Percentiles rank a stretch among this genome's conserved stretches.
phyloP scores from a whole-genome alignment of 1,140 invertebrate genomes.

The Holcopasites calliopsidis region DNA sequence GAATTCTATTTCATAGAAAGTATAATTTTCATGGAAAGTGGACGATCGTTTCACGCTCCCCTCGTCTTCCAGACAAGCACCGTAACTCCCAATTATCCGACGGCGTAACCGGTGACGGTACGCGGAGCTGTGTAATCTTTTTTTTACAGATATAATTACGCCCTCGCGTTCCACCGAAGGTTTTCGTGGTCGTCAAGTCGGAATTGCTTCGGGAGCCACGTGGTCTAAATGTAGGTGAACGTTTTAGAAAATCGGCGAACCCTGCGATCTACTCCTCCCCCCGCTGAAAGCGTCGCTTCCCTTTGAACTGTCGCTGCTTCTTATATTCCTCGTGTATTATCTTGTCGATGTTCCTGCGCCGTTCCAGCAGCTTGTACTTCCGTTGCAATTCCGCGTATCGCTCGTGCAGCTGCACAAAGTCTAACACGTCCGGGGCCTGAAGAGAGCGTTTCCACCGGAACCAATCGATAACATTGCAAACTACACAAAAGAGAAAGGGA shows the following conservation, averaged over 20 bases:
- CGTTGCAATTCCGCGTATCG: slow-evolving; percentile 78
- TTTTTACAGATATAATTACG: slow-evolving; percentile 51
- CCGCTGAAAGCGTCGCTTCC: not conserved
- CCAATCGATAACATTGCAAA: too few species aligned
- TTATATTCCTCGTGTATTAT: slow-evolving; percentile 6
- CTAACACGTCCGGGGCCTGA: slow-evolving; percentile 80
- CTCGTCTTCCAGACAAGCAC: slow-evolving; percentile 49
- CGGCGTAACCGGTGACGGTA: slow-evolving; percentile 65
- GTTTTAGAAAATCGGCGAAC: not conserved
- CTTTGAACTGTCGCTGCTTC: not conserved
- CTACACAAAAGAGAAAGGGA: too few species aligned
- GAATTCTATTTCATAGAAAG: slow-evolving; percentile 15
- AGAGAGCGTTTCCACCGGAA: not conserved
- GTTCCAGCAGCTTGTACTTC: slow-evolving; percentile 77
- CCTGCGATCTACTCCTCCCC: not conserved
- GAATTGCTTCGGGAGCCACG: not conserved
- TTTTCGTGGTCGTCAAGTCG: not conserved
- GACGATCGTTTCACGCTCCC: slow-evolving; percentile 1
- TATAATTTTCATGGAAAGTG: slow-evolving; percentile 29
- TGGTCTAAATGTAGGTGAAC: not conserved
- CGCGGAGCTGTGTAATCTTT: slow-evolving; percentile 48
- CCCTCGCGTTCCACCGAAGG: slow-evolving; percentile 12
- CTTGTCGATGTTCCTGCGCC: slow-evolving; percentile 77
- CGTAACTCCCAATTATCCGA: slow-evolving; percentile 63
- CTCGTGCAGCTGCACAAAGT: slow-evolving; percentile 80